Percentiles rank a stretch among this genome's conserved stretches.
Conservation (phyloP, 2,113 vertebrate genomes). For the Menidia beryllina region DNA sequence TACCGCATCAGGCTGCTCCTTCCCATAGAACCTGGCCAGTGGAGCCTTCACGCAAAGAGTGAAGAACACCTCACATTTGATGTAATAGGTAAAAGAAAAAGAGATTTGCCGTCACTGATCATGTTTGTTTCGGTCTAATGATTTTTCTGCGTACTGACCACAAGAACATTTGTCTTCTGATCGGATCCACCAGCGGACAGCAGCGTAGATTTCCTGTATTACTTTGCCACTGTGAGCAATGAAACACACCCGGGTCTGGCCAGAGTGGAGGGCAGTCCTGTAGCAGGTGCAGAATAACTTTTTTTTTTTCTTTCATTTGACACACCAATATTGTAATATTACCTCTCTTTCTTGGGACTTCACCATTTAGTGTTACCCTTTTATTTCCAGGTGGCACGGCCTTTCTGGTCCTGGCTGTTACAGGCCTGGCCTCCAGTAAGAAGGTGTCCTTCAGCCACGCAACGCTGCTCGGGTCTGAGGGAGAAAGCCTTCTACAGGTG, state of each 20-base stretch:
- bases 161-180: neutral
- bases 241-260: constrained; percentile 87
- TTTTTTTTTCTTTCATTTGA: neutral
- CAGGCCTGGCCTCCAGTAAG: constrained; percentile 62
- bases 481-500: constrained; percentile 71
- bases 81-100: constrained; percentile 81
- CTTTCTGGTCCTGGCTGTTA: constrained; percentile 80
- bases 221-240: constrained; percentile 84
- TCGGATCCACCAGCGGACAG: constrained; percentile 79
- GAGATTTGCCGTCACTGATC: neutral
- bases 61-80: constrained; percentile 77
- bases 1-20: constrained; percentile 79
- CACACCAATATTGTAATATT: neutral
- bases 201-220: constrained; percentile 87
- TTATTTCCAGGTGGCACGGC: constrained; percentile 66
- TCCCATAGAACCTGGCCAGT: constrained; percentile 79
- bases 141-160: neutral
- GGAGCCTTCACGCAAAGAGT: constrained; percentile 78
- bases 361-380: neutral
- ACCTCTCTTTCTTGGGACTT: neutral
- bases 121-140: neutral
- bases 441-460: constrained; percentile 75
- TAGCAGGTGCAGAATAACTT: constrained; percentile 78
- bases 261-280: constrained; percentile 82
- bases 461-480: constrained; percentile 73